phyloP scores from a whole-genome alignment of 2,888 invertebrate genomes.

The Mythimna impura region DNA sequence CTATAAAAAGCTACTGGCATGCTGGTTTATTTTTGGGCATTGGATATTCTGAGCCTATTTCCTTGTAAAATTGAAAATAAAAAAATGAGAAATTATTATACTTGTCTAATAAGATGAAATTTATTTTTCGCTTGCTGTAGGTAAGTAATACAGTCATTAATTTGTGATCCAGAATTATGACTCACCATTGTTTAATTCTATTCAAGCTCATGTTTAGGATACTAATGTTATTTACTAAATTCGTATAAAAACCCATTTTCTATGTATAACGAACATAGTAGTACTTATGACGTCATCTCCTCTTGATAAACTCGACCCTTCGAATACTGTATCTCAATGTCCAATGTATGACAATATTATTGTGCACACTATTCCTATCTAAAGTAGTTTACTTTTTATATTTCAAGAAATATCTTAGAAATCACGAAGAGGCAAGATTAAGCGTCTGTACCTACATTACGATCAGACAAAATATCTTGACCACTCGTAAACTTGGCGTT shows the following conservation, averaged over 20 bases:
- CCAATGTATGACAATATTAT: constrained; percentile 83
- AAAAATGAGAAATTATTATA: background rate
- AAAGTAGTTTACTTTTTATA: constrained; percentile 68
- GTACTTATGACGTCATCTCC: constrained; percentile 16
- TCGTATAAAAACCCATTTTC: constrained; percentile 41
- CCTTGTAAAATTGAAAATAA: constrained; percentile 2
- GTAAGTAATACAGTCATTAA: background rate
- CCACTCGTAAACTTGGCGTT: no score
- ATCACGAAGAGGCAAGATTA: constrained; percentile 21
- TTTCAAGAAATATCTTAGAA: constrained; percentile 18
- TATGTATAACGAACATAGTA: constrained; percentile 28
- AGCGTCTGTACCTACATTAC: background rate
- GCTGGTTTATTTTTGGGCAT: background rate
- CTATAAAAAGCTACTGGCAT: no score
- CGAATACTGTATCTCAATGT: constrained; percentile 65
- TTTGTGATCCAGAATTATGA: background rate
- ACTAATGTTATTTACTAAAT: constrained; percentile 15
- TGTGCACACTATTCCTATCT: constrained; percentile 79
- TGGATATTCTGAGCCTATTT: background rate
- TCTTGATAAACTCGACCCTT: constrained; percentile 27
- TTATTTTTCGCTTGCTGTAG: constrained; percentile 11
- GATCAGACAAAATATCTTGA: no score
- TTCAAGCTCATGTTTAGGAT: constrained; percentile 22
- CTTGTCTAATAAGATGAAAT: background rate
- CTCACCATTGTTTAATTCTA: constrained; percentile 13